Evolutionary conservation across 2,113 vertebrate species (phyloP).

Genomic region (Lepus americanus): DNA sequence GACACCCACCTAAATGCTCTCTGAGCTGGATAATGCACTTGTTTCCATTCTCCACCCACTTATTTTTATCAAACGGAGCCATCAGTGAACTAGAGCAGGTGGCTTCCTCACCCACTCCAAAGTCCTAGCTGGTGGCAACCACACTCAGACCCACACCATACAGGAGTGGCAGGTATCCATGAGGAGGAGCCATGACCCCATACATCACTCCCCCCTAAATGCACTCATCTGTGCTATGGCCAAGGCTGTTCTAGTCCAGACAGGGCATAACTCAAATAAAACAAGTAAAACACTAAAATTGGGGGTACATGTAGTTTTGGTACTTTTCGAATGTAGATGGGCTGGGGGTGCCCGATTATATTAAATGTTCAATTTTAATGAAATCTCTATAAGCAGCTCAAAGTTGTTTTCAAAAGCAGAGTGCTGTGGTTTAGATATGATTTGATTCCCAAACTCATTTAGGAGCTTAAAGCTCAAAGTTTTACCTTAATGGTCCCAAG

Average conservation of each 20-base stretch:
- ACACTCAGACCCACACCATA: too few species aligned
- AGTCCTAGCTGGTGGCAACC: not conserved
- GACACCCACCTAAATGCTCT: not conserved
- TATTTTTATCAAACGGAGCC: not conserved
- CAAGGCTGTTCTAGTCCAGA: not conserved
- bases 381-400: not conserved
- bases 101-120: not conserved
- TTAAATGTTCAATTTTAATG: not conserved
- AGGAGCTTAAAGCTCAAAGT: too few species aligned
- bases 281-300: not conserved
- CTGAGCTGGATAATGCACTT: not conserved
- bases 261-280: not conserved
- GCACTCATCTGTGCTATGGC: not conserved
- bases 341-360: not conserved
- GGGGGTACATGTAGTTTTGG: not conserved
- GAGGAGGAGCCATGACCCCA: not conserved
- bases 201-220: not conserved
- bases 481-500: too few species aligned
- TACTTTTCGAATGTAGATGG: conserved; percentile 8
- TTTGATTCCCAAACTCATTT: too few species aligned
- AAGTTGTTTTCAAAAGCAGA: conserved; percentile 47
- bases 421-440: too few species aligned
- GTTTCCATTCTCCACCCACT: not conserved
- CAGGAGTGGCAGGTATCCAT: not conserved
- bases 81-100: not conserved